These are phyloP conservation scores for Melanerpes aurifrons DNA, from an alignment of 2,113 vertebrate genomes.

Conservation along the genomic window DNA sequence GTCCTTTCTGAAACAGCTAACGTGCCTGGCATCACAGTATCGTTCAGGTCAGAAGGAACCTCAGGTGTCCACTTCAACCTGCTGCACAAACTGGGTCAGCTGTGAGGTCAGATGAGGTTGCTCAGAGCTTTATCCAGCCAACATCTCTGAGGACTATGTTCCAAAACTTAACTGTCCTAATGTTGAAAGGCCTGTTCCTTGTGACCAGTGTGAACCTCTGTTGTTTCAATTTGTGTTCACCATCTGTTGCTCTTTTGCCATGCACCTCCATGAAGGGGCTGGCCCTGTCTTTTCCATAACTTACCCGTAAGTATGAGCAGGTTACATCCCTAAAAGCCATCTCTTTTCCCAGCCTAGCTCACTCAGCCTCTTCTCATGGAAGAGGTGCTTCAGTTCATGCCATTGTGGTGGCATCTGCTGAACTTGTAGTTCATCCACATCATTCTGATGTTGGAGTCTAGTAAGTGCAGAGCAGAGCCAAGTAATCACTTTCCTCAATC, in stretches of 20 bases:
- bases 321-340: background rate
- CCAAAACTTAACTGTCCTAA: background rate
- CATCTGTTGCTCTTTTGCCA: background rate
- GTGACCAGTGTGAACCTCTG: background rate
- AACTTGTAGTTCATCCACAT: background rate
- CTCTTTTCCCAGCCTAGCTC: background rate
- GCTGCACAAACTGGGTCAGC: background rate
- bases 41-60: background rate
- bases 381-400: background rate
- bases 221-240: background rate
- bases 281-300: background rate
- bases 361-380: background rate
- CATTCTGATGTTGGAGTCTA: background rate
- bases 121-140: background rate
- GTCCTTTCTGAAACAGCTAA: background rate
- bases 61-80: background rate
- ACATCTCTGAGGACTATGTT: background rate
- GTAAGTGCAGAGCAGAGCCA: background rate
- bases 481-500: rapidly evolving
- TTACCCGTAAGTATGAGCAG: rapidly evolving
- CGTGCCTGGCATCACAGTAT: background rate
- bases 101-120: background rate
- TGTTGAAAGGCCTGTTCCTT: background rate
- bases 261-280: background rate
- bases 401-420: background rate